phyloP scores from a whole-genome alignment of 2,113 vertebrate genomes.

The Aythya baeri region DNA sequence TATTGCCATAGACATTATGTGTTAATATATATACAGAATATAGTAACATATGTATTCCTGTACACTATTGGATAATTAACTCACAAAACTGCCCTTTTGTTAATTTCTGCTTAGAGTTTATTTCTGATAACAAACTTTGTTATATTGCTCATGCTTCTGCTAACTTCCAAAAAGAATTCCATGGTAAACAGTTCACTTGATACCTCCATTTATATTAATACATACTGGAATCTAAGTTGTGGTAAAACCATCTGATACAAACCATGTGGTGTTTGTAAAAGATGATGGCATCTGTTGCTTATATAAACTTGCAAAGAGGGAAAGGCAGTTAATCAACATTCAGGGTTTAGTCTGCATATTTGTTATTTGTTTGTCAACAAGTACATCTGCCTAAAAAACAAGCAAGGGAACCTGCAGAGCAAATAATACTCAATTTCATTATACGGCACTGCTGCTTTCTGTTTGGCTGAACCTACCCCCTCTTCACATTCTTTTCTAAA shows the following conservation, averaged over 20 bases:
- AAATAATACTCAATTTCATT: not conserved
- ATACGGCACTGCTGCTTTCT: not conserved
- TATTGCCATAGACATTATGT: not conserved
- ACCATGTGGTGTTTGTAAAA: not conserved
- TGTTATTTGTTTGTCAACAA: not conserved
- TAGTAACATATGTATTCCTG: not conserved
- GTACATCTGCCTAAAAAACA: not conserved
- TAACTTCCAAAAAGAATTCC: not conserved
- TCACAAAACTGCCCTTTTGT: not conserved
- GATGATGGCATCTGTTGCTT: rapidly evolving
- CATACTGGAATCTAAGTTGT: not conserved
- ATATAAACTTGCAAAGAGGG: not conserved
- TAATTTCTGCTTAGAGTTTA: not conserved
- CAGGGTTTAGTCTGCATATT: not conserved
- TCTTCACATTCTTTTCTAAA: not conserved
- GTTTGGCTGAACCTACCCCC: not conserved
- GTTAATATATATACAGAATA: not conserved
- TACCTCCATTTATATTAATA: not conserved
- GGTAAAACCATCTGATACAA: not conserved
- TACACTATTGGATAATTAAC: not conserved
- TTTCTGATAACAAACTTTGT: not conserved
- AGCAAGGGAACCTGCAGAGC: not conserved
- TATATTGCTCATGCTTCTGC: not conserved
- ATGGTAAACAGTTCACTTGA: not conserved
- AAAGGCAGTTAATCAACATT: not conserved